Conservation (phyloP, 2,888 invertebrate genomes). For the Temnothorax ravouxi region DNA sequence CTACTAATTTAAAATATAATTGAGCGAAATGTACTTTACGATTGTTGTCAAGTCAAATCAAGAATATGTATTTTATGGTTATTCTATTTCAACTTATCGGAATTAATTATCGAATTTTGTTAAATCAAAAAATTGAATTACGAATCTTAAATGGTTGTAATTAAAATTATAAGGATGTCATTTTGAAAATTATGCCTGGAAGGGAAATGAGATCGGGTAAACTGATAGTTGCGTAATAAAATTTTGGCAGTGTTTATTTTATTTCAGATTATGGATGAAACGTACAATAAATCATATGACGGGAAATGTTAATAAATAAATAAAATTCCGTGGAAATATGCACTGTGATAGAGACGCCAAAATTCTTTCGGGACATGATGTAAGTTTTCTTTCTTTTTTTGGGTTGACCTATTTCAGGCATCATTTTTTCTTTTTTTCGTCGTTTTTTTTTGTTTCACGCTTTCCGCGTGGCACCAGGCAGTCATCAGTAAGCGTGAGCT, state of each 20-base stretch:
- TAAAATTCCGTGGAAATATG: slow-evolving; percentile 77
- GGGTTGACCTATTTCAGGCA: slow-evolving; percentile 71
- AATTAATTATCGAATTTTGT: neutral
- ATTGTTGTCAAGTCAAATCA: neutral
- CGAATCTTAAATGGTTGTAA: neutral
- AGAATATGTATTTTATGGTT: neutral
- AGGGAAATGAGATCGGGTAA: neutral
- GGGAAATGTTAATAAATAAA: slow-evolving; percentile 81
- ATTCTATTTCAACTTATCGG: neutral
- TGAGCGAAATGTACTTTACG: neutral
- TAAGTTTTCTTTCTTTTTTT: slow-evolving; percentile 62
- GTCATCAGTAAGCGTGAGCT: slow-evolving; percentile 85
- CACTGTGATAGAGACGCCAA: slow-evolving; percentile 70
- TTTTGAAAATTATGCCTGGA: neutral
- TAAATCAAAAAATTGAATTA: neutral
- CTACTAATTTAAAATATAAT: neutral
- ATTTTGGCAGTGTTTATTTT: slow-evolving; percentile 77
- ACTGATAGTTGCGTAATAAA: slow-evolving; percentile 73
- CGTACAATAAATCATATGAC: slow-evolving; percentile 76
- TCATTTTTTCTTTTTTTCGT: slow-evolving; percentile 71
- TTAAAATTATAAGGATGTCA: neutral
- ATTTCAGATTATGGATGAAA: slow-evolving; percentile 76
- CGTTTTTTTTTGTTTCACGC: slow-evolving; percentile 74
- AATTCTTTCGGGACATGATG: slow-evolving; percentile 64
- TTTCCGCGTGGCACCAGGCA: slow-evolving; percentile 77